phyloP scores from a whole-genome alignment of 2,797 vertebrate genomes.

The Delichon dasypus region DNA sequence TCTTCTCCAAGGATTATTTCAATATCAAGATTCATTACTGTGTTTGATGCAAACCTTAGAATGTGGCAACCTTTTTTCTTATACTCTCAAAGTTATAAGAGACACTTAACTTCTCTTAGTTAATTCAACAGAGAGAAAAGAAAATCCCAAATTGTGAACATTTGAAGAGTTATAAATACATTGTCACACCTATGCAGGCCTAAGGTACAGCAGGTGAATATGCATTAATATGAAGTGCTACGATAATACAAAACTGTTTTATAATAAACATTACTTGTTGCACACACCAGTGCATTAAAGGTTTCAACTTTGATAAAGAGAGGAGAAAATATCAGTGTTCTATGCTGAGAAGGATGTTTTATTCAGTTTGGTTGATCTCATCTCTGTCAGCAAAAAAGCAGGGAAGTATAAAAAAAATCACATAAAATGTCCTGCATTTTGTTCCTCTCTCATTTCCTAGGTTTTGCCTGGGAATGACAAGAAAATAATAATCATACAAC shows the following conservation, averaged over 20 bases:
- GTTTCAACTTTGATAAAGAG: neutral
- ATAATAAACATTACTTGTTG: neutral
- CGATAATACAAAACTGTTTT: neutral
- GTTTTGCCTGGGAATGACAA: neutral
- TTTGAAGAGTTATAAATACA: neutral
- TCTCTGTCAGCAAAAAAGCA: neutral
- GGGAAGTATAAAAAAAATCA: neutral
- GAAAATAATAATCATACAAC: neutral
- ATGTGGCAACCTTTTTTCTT: neutral
- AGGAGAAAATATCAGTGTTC: neutral
- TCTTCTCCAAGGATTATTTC: neutral
- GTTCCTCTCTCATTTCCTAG: neutral
- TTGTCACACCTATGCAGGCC: no score
- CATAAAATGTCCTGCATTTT: neutral
- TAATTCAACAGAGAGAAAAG: neutral
- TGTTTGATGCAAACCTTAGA: neutral
- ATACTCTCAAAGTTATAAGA: neutral
- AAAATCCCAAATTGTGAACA: neutral
- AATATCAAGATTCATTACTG: neutral
- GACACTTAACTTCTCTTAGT: neutral
- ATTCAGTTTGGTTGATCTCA: neutral
- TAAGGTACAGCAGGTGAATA: neutral
- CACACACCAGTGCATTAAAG: neutral
- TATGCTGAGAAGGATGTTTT: neutral
- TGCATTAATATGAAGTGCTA: neutral